Conservation (phyloP, 2,113 vertebrate species). For the Tragelaphus buxtoni region DNA sequence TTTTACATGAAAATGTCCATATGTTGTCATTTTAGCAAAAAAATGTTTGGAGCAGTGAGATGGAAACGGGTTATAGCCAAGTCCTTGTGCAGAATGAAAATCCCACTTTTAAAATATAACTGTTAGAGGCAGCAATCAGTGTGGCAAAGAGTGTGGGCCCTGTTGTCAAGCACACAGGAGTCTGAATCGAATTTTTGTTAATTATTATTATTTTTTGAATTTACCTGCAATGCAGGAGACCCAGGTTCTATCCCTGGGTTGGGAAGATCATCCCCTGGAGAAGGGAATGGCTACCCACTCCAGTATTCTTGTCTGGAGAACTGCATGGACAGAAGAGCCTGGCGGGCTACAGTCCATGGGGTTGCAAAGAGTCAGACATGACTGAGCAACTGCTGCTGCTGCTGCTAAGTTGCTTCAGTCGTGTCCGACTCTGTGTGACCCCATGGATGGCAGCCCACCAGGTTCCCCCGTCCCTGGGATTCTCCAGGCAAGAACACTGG, state of each 20-base stretch:
- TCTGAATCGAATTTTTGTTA: neutral
- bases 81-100: neutral
- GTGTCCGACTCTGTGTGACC: no score
- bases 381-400: neutral
- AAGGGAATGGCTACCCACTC: neutral
- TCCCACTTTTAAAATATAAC: neutral
- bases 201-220: neutral
- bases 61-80: neutral
- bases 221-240: neutral
- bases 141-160: neutral
- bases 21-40: neutral
- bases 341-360: neutral
- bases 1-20: slow-evolving; percentile 26
- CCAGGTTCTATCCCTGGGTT: neutral
- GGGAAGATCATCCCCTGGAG: neutral
- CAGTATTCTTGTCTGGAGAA: neutral
- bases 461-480: no score
- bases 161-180: neutral
- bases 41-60: slow-evolving; percentile 12
- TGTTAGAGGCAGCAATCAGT: neutral
- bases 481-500: no score
- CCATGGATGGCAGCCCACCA: no score
- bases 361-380: neutral
- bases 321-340: neutral
- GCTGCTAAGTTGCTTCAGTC: no score